A percentile compares a stretch with the other conserved stretches of the same genome.
Conservation (phyloP, 2,797 vertebrate species). For the Eutrigla gurnardus region DNA sequence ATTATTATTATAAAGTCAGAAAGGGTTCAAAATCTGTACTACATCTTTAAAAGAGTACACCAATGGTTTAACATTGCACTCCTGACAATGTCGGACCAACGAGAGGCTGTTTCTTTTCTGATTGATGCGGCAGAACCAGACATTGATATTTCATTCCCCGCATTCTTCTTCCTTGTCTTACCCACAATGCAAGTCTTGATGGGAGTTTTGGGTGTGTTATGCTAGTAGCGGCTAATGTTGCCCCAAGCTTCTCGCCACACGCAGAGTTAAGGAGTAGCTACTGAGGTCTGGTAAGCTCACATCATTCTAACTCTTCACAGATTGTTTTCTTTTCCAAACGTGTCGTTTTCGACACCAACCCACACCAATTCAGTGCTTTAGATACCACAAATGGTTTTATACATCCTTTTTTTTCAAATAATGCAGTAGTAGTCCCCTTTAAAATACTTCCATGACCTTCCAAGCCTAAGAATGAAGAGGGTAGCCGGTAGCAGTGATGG, state of each 20-base stretch:
- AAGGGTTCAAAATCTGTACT: background rate
- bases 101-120: background rate
- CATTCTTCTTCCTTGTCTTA: background rate
- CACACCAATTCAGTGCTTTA: background rate
- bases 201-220: no score
- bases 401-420: background rate
- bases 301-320: background rate
- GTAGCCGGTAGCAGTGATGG: background rate
- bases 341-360: background rate
- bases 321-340: background rate
- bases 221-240: background rate
- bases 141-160: no score
- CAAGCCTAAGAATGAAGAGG: constrained; percentile 3
- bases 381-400: background rate
- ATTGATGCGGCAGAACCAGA: background rate
- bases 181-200: background rate
- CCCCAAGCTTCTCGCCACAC: background rate
- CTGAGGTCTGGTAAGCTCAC: background rate
- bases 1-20: background rate
- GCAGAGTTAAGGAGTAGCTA: background rate
- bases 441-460: background rate
- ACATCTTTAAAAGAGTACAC: background rate
- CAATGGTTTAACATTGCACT: no score
- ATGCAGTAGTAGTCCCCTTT: background rate
- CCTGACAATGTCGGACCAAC: background rate